Base-by-base conservation (phyloP, 2,797 vertebrate genomes). In the Ataeniobius toweri region DNA sequence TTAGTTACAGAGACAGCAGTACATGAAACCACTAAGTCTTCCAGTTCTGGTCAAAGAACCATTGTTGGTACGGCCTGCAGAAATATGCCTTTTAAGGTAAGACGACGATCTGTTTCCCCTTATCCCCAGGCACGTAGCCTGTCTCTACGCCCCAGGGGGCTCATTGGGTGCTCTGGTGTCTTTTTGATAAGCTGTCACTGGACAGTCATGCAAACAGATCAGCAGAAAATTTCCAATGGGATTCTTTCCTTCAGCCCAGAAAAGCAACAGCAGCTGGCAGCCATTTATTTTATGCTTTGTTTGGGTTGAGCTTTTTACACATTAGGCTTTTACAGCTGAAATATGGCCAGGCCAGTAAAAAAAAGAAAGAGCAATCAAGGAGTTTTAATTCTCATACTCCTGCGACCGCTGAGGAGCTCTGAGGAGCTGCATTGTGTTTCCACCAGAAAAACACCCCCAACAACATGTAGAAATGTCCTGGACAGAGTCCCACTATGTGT, bases 31-130 rank as follows among this genome's bases (percentile, higher is more conserved):
- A 78, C 63, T 0, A n/a, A 80, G 86, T 24, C 51, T 67, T 82
- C 80, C 81, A 86, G 70, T 77, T 86, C 83, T 82, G 89, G 88
- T 92, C 89, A 90, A 76, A 81, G 73, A 73, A 83, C 77, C 89
- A 89, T 93, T 94, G 80, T 85, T 88, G 28, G 86, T 82, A 72
- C 77, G 84, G 83, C 58, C 63, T 71, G 82, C 79, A 77, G 81
- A 79, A 89, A 94, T 93, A 91, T 93, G 83, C 94, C 94, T 93
- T 96, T 95, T 95, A 95, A 95, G 95, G 95, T 89, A 93, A 93
- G 89, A 86, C 87, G 83, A 77, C 83, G 76, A 80, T 90, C 81
- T 86, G 86, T 80, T 90, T 87, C 85, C 85, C 76, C 80, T 83
- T 83, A 83, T 83, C 87, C 86, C 77, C 80, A 26, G 71, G 59